Conservation (phyloP, 1,140 invertebrate genomes). For the Drosophila bocki region DNA sequence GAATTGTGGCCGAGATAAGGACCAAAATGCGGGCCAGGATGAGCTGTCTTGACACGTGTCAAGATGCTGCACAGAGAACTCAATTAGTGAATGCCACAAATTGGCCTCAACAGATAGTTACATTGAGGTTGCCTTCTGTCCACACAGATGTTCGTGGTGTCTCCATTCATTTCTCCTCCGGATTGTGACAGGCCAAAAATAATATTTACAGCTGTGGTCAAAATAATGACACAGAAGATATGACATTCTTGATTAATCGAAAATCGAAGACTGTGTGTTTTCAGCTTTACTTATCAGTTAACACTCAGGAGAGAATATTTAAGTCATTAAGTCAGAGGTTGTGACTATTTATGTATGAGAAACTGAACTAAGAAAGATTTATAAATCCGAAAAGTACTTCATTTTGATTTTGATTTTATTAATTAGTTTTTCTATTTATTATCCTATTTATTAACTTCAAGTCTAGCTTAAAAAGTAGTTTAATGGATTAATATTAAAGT, state of each 20-base stretch:
- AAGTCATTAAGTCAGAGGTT: too few species aligned
- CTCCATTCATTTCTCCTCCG: not conserved
- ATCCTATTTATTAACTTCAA: slow-evolving; percentile 2
- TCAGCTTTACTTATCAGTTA: not conserved
- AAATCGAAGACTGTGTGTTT: slow-evolving; percentile 1
- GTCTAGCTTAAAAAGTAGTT: slow-evolving; percentile 1
- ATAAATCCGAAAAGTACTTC: too few species aligned
- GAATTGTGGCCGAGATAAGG: slow-evolving; percentile 41
- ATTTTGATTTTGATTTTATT: not conserved
- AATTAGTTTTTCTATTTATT: not conserved
- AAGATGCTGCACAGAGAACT: slow-evolving; percentile 65
- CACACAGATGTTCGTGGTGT: slow-evolving; percentile 10
- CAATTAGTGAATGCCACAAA: slow-evolving; percentile 71
- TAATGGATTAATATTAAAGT: not conserved
- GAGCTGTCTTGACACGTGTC: slow-evolving; percentile 76
- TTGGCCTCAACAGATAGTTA: slow-evolving; percentile 57
- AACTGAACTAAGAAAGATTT: too few species aligned
- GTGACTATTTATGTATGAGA: too few species aligned
- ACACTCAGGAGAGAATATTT: too few species aligned
- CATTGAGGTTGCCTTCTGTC: slow-evolving; percentile 31
- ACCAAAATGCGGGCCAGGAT: slow-evolving; percentile 4
- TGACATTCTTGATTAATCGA: slow-evolving; percentile 9
- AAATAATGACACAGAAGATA: not conserved
- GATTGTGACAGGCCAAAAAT: slow-evolving; percentile 32
- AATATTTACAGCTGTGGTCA: slow-evolving; percentile 20